Base-by-base conservation (phyloP, 2,888 invertebrate species). In the Drosophila prolongata region DNA sequence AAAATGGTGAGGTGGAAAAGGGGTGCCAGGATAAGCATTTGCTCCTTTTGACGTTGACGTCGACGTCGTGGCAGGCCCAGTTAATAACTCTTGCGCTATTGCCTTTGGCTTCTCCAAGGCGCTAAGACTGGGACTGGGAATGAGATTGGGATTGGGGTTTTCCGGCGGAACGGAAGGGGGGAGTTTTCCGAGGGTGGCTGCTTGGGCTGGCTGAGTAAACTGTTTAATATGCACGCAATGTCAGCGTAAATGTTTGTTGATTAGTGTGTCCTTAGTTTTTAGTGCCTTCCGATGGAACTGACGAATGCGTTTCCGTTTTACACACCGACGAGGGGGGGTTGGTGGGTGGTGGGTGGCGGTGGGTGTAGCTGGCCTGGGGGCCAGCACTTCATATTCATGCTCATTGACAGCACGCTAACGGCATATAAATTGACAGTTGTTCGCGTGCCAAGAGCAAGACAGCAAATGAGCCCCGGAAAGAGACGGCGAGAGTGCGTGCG, bases 351-450 rank as follows among this genome's bases (percentile, higher is more conserved):
- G 3, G 3, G 16, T 44, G 57, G 44, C 37, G 58, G 56, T 24
- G 13, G 38, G 58, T 30, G n/a, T n/a, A n/a, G n/a, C n/a, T n/a
- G 40, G 55, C 16, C 30, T 3, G 16, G 16, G 16, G 16, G 27
- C 55, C 55, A 54, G 75, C 85, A 77, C 85, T 87, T 81, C 82
- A 81, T 84, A 84, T 85, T 81, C 85, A 76, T 79, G 87, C 87
- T 84, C 85, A 85, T 85, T 89, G 89, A 87, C 89, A 84, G 85
- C 82, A 85, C 87, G 87, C 89, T 82, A 82, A 89, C 89, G 89
- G 86, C 86, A 86, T 89, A 85, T 89, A 87, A 89, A 86, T 86
- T 89, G 86, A 78, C 87, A 87, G 86, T 76, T 77, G 70, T 72
- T 78, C 78, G 73, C 59, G 72, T 78, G 76, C 68, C 52, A 42